Conservation (phyloP, 2,113 vertebrate species). For the Empidonax alnorum region DNA sequence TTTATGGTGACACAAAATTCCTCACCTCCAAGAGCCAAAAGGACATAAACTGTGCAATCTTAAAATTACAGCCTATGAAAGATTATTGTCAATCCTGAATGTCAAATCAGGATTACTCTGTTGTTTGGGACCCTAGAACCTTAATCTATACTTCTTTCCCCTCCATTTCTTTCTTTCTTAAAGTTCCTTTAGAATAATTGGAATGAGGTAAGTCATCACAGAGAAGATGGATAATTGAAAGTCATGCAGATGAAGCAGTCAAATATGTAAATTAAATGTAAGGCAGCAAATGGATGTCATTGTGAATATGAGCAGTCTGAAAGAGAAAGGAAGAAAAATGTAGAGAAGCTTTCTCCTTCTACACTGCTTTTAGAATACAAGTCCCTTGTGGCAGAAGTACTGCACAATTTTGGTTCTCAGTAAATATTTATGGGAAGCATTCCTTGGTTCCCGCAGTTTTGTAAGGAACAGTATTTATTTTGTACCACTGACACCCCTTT, state of each 20-base stretch:
- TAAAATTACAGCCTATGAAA: background rate
- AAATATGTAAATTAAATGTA: conserved; percentile 43
- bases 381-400: background rate
- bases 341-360: background rate
- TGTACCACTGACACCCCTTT: background rate
- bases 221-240: conserved; percentile 13
- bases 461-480: background rate
- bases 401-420: background rate
- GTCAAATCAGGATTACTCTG: background rate
- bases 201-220: background rate
- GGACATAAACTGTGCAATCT: background rate
- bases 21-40: background rate
- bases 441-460: background rate
- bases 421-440: conserved; percentile 52
- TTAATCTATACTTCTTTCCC: background rate
- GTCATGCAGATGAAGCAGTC: conserved; percentile 21
- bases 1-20: background rate
- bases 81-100: background rate
- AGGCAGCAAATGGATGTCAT: conserved; percentile 4
- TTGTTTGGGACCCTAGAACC: background rate
- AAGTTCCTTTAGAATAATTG: background rate
- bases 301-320: background rate
- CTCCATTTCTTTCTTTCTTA: background rate
- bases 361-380: background rate
- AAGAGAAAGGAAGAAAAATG: background rate